Evolutionary conservation across 2,797 vertebrate genomes (phyloP), one percentile per base, ranked within the genome.

Genomic region (Botia almorhae): DNA sequence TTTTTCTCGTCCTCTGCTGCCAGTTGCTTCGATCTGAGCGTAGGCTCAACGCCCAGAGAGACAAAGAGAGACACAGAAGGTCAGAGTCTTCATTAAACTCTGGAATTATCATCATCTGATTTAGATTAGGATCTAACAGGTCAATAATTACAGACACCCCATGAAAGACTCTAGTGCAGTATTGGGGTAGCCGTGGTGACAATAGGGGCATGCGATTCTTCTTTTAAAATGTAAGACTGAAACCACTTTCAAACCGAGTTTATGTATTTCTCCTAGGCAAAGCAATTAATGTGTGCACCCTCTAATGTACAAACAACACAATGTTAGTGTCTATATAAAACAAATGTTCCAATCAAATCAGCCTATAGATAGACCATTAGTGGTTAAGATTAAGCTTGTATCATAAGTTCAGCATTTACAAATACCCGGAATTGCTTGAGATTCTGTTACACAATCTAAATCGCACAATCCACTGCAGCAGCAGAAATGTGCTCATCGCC

Each of bases 1-100:
- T 69, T 46, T 78, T 58, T 70, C n/a, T 51, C 46, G 36, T 78
- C 26, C 19, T 78, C 39, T 77, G 39, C 39, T 77, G 39, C 65
- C 53, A 76, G 61, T 2, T 36, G 64, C 39, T 58, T 33, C n/a
- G 53, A 69, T 17, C 23, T 53, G 17, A 70, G 68, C 7, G 8
- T 78, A n/a, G 63, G 55, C 29, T 61, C 69, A 70, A 69, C 68
- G 63, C 19, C 68, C 46, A 16, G 43, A 63, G 76, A 23, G 67
- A 78, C 55, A 19, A 29, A 16, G 43, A 63, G 76, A 23, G 67
- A 78, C 55, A 19, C 67, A 16, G 26, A 61, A 7, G 60, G 60
- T 61, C 26, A 61, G 16, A 33, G 43, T 70, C 60, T 53, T 78
- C 46, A 78, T 78, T 78, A 78, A 51, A 19, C 19, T 71, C 29